Conservation (phyloP, 2,797 vertebrate genomes). For the Macropus fuliginosus region DNA sequence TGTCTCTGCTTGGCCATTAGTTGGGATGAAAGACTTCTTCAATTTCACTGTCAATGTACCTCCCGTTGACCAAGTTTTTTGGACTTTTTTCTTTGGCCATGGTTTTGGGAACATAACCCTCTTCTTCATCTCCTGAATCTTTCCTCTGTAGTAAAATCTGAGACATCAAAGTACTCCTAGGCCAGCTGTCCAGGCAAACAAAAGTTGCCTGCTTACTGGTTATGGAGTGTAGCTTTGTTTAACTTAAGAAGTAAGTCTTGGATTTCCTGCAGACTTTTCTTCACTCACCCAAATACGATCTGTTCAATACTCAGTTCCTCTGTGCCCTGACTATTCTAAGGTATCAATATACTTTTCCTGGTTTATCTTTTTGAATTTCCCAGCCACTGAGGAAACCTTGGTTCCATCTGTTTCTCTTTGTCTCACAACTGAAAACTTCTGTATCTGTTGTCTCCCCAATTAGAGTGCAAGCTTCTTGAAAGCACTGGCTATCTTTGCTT, state of each 20-base stretch:
- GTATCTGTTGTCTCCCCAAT: not conserved
- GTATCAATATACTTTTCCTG: too few species aligned
- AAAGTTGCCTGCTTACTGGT: too few species aligned
- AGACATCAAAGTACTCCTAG: not conserved
- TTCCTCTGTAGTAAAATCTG: not conserved
- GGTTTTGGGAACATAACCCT: not conserved
- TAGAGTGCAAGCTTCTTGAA: not conserved
- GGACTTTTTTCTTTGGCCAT: not conserved
- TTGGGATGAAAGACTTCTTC: not conserved
- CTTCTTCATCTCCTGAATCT: not conserved
- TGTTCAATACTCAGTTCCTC: not conserved
- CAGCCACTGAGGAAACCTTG: too few species aligned
- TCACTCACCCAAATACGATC: not conserved
- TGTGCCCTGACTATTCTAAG: not conserved
- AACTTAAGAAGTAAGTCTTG: not conserved
- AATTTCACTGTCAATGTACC: not conserved
- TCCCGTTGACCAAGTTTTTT: not conserved
- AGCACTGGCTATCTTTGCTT: not conserved
- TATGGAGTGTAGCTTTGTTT: not conserved
- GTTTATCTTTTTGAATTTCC: not conserved
- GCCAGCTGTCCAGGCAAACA: not conserved
- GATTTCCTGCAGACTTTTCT: not conserved
- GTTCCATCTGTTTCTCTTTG: not conserved
- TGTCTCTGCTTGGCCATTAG: not conserved
- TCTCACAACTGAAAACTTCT: not conserved